A percentile compares a stretch with the other conserved stretches of the same genome.
Evolutionary conservation across 1,140 invertebrate species (phyloP).

Genomic region (Pteromalus puparum): DNA sequence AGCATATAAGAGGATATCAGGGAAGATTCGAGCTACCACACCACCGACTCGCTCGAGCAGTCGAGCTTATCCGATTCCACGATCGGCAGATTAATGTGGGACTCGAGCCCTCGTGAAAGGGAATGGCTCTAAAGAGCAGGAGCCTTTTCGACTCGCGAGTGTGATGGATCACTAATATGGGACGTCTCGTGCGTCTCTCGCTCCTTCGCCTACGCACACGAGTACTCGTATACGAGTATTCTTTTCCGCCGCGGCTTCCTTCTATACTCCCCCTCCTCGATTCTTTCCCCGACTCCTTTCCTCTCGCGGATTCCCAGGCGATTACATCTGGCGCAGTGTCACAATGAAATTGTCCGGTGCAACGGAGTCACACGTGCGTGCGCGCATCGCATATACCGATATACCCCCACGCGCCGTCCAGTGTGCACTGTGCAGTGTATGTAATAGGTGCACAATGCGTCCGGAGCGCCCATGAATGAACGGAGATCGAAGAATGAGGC

Average conservation of each 20-base stretch:
- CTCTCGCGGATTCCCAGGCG: slow-evolving; percentile 70
- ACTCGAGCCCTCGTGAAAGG: slow-evolving; percentile 58
- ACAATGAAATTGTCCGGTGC: slow-evolving; percentile 9
- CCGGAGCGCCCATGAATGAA: too few relatives aligned
- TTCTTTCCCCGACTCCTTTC: neutral
- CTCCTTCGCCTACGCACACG: too few relatives aligned
- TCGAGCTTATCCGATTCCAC: slow-evolving; percentile 61
- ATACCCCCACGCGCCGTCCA: neutral
- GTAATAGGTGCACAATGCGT: too few relatives aligned
- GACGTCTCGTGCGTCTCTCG: neutral
- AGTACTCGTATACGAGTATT: neutral
- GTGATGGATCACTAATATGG: slow-evolving; percentile 72
- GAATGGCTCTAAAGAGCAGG: slow-evolving; percentile 34
- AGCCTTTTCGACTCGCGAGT: slow-evolving; percentile 26
- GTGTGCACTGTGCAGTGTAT: too few relatives aligned
- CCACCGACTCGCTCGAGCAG: neutral
- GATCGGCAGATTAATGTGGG: slow-evolving; percentile 69
- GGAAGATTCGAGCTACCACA: too few relatives aligned
- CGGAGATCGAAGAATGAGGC: neutral
- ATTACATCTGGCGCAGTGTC: slow-evolving; percentile 63
- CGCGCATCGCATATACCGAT: too few relatives aligned
- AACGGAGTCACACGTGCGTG: neutral
- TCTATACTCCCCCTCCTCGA: neutral
- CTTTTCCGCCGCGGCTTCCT: slow-evolving; percentile 29
- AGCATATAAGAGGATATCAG: neutral